A percentile compares a stretch with the other conserved stretches of the same genome.
phyloP scores from a whole-genome alignment of 2,888 invertebrate species.

The Axea sp. region DNA sequence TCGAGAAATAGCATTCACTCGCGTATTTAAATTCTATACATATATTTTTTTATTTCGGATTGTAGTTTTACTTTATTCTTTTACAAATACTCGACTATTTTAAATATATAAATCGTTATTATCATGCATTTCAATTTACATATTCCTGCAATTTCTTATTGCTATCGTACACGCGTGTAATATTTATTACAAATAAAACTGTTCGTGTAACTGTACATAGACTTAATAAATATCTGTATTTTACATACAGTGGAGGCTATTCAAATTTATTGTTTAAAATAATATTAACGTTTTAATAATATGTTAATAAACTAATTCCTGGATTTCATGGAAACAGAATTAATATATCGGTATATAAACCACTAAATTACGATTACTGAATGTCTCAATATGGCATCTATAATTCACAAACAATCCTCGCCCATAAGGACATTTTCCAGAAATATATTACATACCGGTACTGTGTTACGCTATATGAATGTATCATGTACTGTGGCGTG shows the following conservation, averaged over 20 bases:
- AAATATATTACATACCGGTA: conserved; percentile 46
- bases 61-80: conserved; percentile 13
- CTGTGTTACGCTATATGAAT: conserved; percentile 33
- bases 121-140: conserved; percentile 39
- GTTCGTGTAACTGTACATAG: no score
- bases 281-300: no score
- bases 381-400: conserved; percentile 57
- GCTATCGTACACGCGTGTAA: conserved; percentile 11
- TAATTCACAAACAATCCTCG: conserved; percentile 55
- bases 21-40: no score
- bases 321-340: conserved; percentile 9
- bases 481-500: conserved; percentile 46
- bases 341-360: conserved; percentile 54
- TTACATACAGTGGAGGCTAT: no score
- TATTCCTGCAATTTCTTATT: conserved; percentile 38
- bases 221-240: no score
- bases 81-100: conserved; percentile 15
- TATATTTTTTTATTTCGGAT: neutral
- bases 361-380: conserved; percentile 51
- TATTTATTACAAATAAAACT: no score
- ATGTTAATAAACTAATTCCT: conserved; percentile 4
- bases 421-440: conserved; percentile 52
- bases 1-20: no score
- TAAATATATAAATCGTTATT: conserved; percentile 45
- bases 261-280: no score